Conservation (phyloP, 2,113 vertebrate genomes). For the Oxygymnocypris stewartii region DNA sequence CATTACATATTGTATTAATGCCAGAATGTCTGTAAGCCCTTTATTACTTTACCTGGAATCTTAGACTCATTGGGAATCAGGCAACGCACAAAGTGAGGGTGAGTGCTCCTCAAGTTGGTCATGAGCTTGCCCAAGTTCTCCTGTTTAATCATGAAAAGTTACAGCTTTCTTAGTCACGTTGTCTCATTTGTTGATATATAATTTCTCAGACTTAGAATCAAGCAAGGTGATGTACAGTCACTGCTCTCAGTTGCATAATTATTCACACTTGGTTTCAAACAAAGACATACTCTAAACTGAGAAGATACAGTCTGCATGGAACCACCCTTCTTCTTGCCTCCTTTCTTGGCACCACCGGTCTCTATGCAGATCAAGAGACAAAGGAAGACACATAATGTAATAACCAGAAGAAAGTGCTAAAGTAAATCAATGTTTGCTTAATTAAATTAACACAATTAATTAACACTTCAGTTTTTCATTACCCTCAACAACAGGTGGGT, state of each 20-base stretch:
- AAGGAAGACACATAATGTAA: neutral
- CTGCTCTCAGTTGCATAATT: neutral
- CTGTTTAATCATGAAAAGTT: conserved; percentile 29
- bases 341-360: conserved; percentile 43
- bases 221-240: neutral
- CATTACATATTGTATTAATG: neutral
- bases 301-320: conserved; percentile 60
- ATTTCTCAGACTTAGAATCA: neutral
- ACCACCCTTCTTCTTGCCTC: conserved; percentile 62
- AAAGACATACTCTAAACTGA: conserved; percentile 52
- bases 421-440: neutral
- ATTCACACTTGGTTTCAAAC: neutral
- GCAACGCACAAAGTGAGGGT: conserved; percentile 60
- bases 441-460: neutral
- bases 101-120: conserved; percentile 60
- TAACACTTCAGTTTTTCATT: neutral
- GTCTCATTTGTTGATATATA: neutral
- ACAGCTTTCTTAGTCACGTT: neutral
- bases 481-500: conserved; percentile 59
- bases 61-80: conserved; percentile 59
- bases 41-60: conserved; percentile 51
- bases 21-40: neutral
- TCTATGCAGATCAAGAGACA: neutral
- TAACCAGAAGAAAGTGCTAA: neutral
- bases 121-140: conserved; percentile 57